Evolutionary conservation across 2,888 invertebrate genomes (phyloP), one percentile per base, ranked within the genome.

Genomic region (Pristionchus arcanus): DNA sequence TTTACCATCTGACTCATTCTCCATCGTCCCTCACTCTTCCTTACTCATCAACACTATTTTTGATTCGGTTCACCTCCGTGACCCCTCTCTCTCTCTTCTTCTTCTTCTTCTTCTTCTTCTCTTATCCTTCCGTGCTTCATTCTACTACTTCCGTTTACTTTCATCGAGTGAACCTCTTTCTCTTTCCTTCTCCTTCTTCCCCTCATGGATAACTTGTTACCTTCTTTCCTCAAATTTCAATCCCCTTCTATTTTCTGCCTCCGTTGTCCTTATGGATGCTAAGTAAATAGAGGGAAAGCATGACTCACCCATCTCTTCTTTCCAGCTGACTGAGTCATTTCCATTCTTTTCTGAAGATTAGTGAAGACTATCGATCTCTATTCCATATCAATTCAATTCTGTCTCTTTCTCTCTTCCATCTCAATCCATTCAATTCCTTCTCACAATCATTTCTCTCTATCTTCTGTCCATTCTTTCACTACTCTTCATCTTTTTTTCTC

Each of bases 81-180:
- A 77, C 77, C 42, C n/a, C n/a, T n/a, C n/a, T n/a, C n/a, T n/a
- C n/a, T n/a, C n/a, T n/a, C n/a, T 77, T n/a, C 63, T 77, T 16
- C 31, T 31, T 31, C 31, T 15, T 31, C 42, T 16, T 77, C 42
- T 31, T 31, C 42, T n/a, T 63, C 63, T 63, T 63, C 63, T 68
- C 68, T 28, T 34, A 34, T 34, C 28, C 31, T 71, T 71, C 71
- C 34, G 31, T 77, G 77, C 77, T 77, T 77, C 77, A 25, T 77
- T 77, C 42, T 42, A 77, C 77, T 77, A 77, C 77, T 77, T 77
- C 77, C 77, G 77, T 77, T 77, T 77, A 77, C 77, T 77, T 31
- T 86, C 49, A 4, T 25, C 71, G 63, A 86, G 81, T 71, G 86
- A 90, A n/a, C 91, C 89, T 21, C 89, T 89, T 49, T 42, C 74